Conservation (phyloP, 2,113 vertebrate species). For the Suricata suricatta region DNA sequence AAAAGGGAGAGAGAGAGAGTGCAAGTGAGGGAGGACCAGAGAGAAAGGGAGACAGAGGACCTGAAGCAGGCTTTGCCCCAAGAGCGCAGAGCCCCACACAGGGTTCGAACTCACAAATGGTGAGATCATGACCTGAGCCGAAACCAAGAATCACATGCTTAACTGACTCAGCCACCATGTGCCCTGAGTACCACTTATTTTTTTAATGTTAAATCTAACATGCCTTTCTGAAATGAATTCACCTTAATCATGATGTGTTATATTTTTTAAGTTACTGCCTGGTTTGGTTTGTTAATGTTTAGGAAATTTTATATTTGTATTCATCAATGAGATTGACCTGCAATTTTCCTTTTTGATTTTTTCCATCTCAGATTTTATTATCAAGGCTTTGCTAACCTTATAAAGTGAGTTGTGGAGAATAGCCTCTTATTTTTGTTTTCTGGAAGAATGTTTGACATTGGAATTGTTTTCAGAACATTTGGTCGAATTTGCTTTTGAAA, state of each 20-base stretch:
- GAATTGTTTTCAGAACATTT: neutral
- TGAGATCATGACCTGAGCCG: too few relatives aligned
- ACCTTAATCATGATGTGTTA: neutral
- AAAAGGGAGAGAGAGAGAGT: too few relatives aligned
- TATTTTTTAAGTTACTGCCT: neutral
- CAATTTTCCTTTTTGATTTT: neutral
- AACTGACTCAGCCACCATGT: too few relatives aligned
- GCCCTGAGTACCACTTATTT: neutral
- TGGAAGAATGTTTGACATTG: neutral
- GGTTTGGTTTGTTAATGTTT: neutral
- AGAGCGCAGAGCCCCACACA: too few relatives aligned
- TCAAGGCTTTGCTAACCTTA: neutral
- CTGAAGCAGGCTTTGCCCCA: too few relatives aligned
- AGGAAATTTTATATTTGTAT: neutral
- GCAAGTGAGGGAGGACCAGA: too few relatives aligned
- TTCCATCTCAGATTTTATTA: neutral
- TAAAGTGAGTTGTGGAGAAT: neutral
- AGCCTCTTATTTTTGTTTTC: neutral
- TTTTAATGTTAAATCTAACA: neutral
- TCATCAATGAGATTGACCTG: neutral
- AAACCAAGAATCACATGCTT: too few relatives aligned
- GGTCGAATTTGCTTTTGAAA: neutral
- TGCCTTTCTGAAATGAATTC: neutral
- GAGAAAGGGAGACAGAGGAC: too few relatives aligned
- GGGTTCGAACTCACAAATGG: too few relatives aligned